These are phyloP conservation scores for Hydra vulgaris DNA, from an alignment of 30 jellyfish, hydroid and myxozoan genomes.

Conservation along the genomic window DNA sequence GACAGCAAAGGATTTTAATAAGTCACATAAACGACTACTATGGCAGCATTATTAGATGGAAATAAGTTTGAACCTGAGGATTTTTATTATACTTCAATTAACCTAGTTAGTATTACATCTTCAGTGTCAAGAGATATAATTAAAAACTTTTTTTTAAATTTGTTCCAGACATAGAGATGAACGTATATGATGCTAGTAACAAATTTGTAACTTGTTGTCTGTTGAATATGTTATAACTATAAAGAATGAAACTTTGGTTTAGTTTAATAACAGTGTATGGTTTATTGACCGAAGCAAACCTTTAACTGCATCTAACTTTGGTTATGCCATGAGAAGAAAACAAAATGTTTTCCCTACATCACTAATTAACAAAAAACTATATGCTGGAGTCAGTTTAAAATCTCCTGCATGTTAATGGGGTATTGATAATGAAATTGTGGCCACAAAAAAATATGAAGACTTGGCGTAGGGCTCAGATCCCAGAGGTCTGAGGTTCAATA, in stretches of 20 bases:
- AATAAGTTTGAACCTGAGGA: no score
- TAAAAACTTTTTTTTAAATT: not conserved
- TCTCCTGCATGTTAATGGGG: not conserved
- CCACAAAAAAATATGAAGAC: not conserved
- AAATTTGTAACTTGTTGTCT: not conserved
- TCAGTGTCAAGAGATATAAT: no score
- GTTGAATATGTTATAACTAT: not conserved
- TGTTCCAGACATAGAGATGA: not conserved
- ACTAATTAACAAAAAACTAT: not conserved
- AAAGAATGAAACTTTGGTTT: not conserved
- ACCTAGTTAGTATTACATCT: no score
- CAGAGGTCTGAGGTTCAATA: no score
- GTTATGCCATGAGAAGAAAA: not conserved
- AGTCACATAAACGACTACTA: no score
- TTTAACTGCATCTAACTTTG: not conserved
- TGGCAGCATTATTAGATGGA: no score
- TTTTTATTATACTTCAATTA: no score
- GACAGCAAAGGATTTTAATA: no score
- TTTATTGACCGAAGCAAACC: slow-evolving; percentile 2
- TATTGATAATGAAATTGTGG: not conserved
- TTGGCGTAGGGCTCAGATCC: no score
- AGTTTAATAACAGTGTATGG: not conserved
- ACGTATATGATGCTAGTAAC: not conserved
- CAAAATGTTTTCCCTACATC: not conserved
- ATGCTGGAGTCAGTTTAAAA: not conserved